Conservation (phyloP, 2,888 invertebrate species). For the Sinopyrophorus schimmeli region DNA sequence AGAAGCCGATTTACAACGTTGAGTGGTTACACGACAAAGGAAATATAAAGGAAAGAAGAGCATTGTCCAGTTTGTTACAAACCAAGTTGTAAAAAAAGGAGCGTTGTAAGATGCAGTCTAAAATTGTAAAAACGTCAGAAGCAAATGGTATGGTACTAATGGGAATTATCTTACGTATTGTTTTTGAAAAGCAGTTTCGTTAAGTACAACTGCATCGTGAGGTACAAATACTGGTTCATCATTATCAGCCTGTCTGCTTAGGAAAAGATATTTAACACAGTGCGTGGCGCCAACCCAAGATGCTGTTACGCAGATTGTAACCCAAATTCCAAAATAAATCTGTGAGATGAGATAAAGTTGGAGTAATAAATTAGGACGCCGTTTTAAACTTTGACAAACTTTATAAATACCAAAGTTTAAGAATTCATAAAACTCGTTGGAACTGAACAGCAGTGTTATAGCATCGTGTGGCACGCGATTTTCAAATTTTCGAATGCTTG, state of each 20-base stretch:
- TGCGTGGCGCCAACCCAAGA: slow-evolving; percentile 94
- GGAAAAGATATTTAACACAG: slow-evolving; percentile 83
- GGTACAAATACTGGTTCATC: slow-evolving; percentile 51
- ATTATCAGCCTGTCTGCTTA: slow-evolving; percentile 59
- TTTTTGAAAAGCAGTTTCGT: slow-evolving; percentile 53
- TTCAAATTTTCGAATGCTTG: too few species aligned
- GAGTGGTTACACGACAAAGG: slow-evolving; percentile 70
- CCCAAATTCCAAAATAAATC: slow-evolving; percentile 88
- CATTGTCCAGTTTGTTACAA: slow-evolving; percentile 89
- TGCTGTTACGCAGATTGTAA: slow-evolving; percentile 82
- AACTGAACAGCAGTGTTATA: too few species aligned
- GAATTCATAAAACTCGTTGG: too few species aligned
- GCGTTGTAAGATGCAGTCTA: slow-evolving; percentile 73
- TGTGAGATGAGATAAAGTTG: slow-evolving; percentile 52
- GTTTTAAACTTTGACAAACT: too few species aligned
- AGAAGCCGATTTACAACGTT: slow-evolving; percentile 75
- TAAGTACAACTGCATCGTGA: slow-evolving; percentile 51
- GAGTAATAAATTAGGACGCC: too few species aligned
- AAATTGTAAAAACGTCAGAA: slow-evolving; percentile 2
- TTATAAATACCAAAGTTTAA: too few species aligned
- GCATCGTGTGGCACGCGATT: too few species aligned
- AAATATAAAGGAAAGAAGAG: slow-evolving; percentile 89
- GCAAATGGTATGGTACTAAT: slow-evolving; percentile 18
- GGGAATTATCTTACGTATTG: slow-evolving; percentile 53
- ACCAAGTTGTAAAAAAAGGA: slow-evolving; percentile 95